These are phyloP conservation scores for Amphipyra tragopoginis DNA, from an alignment of 2,888 invertebrate genomes.

Conservation along the genomic window DNA sequence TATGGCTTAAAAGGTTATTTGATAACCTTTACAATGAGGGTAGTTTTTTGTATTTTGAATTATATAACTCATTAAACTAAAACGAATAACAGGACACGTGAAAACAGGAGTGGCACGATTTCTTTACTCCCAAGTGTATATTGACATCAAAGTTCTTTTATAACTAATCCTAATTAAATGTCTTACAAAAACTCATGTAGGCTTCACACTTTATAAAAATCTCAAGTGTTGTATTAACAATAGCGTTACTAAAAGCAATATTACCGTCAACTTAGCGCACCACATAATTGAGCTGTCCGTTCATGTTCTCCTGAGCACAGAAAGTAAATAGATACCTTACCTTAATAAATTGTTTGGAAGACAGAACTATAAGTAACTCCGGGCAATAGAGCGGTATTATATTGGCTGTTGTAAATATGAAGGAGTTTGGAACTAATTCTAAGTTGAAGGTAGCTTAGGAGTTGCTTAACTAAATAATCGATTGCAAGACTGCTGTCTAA, in stretches of 20 bases:
- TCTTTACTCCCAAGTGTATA: too few species aligned
- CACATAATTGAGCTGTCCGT: constrained; percentile 59
- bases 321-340: constrained; percentile 52
- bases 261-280: constrained; percentile 1
- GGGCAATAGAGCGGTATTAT: constrained; percentile 32
- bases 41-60: too few species aligned
- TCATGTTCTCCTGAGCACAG: constrained; percentile 34
- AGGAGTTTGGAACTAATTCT: constrained; percentile 40
- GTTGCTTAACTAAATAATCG: neutral
- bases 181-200: too few species aligned
- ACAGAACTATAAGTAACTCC: constrained; percentile 52
- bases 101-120: too few species aligned
- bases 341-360: constrained; percentile 62
- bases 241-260: constrained; percentile 7
- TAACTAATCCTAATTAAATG: too few species aligned
- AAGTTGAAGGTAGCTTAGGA: constrained; percentile 26
- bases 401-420: constrained; percentile 48
- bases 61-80: too few species aligned
- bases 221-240: neutral
- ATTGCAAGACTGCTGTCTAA: too few species aligned
- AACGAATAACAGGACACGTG: too few species aligned
- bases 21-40: too few species aligned
- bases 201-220: neutral
- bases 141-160: too few species aligned
- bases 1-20: too few species aligned